Percentiles rank a stretch among this genome's conserved stretches.
phyloP scores from a whole-genome alignment of 2,888 invertebrate species.

The Toxonevra muliebris region DNA sequence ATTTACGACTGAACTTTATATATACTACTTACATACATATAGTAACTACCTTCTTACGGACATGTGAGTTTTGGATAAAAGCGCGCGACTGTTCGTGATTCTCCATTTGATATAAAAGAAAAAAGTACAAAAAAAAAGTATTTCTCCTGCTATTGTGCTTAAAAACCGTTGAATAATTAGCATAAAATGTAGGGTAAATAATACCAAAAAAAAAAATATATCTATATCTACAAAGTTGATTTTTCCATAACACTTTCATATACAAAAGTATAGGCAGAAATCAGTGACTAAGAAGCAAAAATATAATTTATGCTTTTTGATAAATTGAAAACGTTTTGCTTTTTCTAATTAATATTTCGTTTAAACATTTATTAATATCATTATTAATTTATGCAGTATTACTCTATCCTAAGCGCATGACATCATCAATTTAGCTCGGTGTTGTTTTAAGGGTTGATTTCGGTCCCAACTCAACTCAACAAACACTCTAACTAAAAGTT shows the following conservation, averaged over 20 bases:
- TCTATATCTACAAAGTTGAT: too few relatives aligned
- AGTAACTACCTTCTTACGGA: background rate
- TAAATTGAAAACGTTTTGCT: too few relatives aligned
- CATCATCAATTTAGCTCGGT: slow-evolving; percentile 53
- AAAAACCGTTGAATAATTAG: slow-evolving; percentile 22
- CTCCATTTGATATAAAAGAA: slow-evolving; percentile 1
- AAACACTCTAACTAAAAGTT: too few relatives aligned
- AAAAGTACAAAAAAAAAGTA: background rate
- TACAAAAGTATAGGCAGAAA: too few relatives aligned
- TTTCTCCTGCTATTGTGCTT: slow-evolving; percentile 1
- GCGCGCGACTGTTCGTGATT: slow-evolving; percentile 29
- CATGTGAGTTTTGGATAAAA: slow-evolving; percentile 3
- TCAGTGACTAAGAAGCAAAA: too few relatives aligned
- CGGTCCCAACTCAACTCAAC: too few relatives aligned
- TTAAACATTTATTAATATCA: background rate
- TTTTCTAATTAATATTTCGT: too few relatives aligned
- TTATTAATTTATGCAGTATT: background rate
- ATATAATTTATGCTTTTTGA: too few relatives aligned
- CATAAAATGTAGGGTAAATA: slow-evolving; percentile 25
- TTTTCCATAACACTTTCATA: too few relatives aligned
- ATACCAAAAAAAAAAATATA: too few relatives aligned
- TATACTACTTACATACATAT: too few relatives aligned
- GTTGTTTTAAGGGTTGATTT: slow-evolving; percentile 18
- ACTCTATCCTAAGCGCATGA: slow-evolving; percentile 48
- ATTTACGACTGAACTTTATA: too few relatives aligned